Evolutionary conservation across 2,113 vertebrate genomes (phyloP).

Genomic region (Chionis minor): DNA sequence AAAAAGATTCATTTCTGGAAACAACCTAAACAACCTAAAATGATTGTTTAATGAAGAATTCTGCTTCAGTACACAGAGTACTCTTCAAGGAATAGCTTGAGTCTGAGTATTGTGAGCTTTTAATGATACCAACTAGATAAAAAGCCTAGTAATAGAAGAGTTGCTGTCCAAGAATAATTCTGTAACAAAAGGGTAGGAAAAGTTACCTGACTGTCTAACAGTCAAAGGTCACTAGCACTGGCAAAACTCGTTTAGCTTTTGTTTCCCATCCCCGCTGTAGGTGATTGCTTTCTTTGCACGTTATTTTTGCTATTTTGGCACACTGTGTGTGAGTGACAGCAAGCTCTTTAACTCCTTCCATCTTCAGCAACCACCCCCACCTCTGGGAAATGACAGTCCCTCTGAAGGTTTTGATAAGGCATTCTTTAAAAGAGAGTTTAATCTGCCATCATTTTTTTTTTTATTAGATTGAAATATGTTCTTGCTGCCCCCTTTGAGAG

Average conservation of each 20-base stretch:
- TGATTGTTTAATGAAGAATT: background rate
- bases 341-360: background rate
- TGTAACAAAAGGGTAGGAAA: background rate
- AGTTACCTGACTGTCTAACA: background rate
- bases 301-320: constrained; percentile 3
- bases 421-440: background rate
- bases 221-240: background rate
- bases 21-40: background rate
- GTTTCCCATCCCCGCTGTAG: background rate
- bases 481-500: background rate
- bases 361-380: background rate
- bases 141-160: background rate
- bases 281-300: background rate
- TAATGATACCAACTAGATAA: background rate
- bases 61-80: background rate
- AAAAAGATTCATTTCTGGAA: background rate
- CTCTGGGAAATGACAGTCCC: background rate
- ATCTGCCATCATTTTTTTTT: background rate
- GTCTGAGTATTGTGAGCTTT: background rate
- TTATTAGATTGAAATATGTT: constrained; percentile 34
- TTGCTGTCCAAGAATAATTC: background rate
- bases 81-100: background rate
- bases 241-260: constrained; percentile 29
- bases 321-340: background rate
- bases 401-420: background rate